Evolutionary conservation across 2,797 vertebrate genomes (phyloP).

Genomic region (Florisuga fusca): DNA sequence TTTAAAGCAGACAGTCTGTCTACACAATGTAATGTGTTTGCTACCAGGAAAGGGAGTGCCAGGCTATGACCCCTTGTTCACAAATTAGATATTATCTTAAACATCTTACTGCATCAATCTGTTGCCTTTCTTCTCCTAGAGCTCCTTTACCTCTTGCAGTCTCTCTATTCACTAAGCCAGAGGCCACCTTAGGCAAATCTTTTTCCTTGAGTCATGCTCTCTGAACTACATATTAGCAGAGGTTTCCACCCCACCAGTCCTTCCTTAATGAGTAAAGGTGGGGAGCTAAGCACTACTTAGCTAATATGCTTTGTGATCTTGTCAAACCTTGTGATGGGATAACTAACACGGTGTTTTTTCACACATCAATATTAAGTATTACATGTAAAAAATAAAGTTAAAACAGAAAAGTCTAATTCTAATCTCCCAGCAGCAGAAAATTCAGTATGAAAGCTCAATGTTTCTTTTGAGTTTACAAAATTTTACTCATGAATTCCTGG

Average conservation of each 20-base stretch:
- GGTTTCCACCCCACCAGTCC: background rate
- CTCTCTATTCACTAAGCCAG: background rate
- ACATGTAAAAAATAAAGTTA: background rate
- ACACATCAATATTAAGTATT: background rate
- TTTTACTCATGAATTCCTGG: background rate
- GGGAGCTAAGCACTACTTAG: background rate
- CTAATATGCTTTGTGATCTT: background rate
- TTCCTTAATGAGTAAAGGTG: background rate
- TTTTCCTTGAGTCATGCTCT: background rate
- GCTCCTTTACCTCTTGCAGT: background rate
- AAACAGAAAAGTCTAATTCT: background rate
- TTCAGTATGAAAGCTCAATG: background rate
- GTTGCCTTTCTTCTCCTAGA: background rate
- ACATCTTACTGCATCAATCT: conserved; percentile 5
- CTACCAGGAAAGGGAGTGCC: background rate
- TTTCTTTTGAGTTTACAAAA: background rate
- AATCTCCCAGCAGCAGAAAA: background rate
- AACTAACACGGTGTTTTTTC: background rate
- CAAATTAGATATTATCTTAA: background rate
- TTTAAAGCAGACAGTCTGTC: background rate
- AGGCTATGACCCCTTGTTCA: background rate
- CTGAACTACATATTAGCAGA: background rate
- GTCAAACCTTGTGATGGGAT: background rate
- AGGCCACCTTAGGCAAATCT: background rate
- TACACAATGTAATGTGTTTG: background rate